Evolutionary conservation across 2,888 invertebrate genomes (phyloP), one percentile per base, ranked within the genome.

Genomic region (Drosophila fulvimacula): DNA sequence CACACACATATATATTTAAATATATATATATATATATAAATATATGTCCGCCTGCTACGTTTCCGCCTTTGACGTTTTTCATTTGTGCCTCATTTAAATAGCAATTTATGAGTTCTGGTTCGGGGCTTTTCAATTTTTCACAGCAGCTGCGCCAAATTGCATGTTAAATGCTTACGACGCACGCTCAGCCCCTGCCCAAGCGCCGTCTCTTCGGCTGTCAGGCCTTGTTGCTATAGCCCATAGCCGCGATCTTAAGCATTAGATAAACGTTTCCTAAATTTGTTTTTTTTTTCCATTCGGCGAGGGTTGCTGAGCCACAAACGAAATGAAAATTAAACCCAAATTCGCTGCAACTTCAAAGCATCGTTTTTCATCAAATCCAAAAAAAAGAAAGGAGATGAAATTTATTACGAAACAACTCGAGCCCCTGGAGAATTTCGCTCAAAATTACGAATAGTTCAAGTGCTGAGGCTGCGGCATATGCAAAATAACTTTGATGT

Each of bases 31-130:
- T 41, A 4, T 42, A 55, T 56, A 46, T 56, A 41, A 64, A 58
- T 68, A 27, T 27, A 27, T 30, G 30, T 30, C 3, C 39, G 71
- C 30, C 44, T 55, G 61, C 49, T 46, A 59, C 42, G 58, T 61
- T 49, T 55, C 60, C 67, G 44, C 59, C 69, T 66, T 70, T 67
- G 63, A 61, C 69, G 72, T 69, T 59, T 81, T 81, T 71, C 86
- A 88, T 88, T 88, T 90, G 72, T 81, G 89, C 84, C 80, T 87
- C 88, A 85, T 85, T 89, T 89, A 85, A 89, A 89, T 89, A 80
- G 82, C 89, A 85, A 85, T 89, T 89, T 85, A 84, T 88, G 79
- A 81, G 83, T 66, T 82, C 68, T 59, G 82, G 58, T 77, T 80
- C 68, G 63, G 64, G 72, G 70, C 70, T 62, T 62, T 71, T 44